Evolutionary conservation across 2,797 vertebrate species (phyloP), one percentile per base, ranked within the genome.

Genomic region (Erithacus rubecula): DNA sequence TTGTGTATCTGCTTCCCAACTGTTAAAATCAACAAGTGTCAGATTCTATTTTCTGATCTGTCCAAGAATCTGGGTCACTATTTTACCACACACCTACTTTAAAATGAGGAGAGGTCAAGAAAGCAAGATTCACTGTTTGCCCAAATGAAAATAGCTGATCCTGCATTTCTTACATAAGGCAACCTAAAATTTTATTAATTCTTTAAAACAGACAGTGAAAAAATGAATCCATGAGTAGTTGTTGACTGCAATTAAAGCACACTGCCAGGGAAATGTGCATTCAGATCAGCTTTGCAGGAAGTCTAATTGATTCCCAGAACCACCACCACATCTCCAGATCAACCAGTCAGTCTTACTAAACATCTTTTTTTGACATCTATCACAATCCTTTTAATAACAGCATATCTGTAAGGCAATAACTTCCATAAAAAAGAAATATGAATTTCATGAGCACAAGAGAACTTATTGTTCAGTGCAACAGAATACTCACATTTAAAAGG

Each of bases 401-500:
- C 12, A 1, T 18, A 43, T 32, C 47, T 56, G 37, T 12, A 81
- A 37, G 16, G 36, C 44, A 92, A 2, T 63, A 72, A 62, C 16
- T 60, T 65, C 43, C 84, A 34, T 19, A 59, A 71, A 80, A 95
- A 60, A 6, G 15, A 83, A 59, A 62, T 11, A 41, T 1, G 2
- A 75, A 59, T 46, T 58, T 68, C 15, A 55, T 1, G n/a, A 82
- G 14, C 37, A 18, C 14, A 52, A 60, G 55, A 81, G 27, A 83
- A 51, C 8, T 78, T 75, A 32, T 1, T 77, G 32, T 37, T 82
- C 74, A 32, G 27, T 77, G 58, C 15, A 37, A 20, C 20, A 12
- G 19, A 75, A 3, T 76, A 98, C 98, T 98, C 97, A 99, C 99
- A 41, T 97, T 96, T 93, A 99, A 98, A 60, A 99, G 98, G 89